Conservation (phyloP, 2,113 vertebrate species). For the Passer domesticus region DNA sequence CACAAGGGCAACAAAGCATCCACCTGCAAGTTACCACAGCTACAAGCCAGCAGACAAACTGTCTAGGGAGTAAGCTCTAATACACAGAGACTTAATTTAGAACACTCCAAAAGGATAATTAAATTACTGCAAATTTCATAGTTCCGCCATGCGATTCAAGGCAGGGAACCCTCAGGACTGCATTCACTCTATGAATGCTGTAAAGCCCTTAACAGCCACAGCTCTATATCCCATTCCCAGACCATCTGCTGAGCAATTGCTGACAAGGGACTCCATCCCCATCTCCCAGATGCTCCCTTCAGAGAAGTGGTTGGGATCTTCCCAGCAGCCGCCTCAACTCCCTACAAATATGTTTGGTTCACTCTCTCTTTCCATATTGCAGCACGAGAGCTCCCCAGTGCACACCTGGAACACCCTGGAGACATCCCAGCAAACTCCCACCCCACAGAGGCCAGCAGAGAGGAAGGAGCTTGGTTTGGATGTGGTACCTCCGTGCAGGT, state of each 20-base stretch:
- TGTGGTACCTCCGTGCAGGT: conserved; percentile 90
- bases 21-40: conserved; percentile 38
- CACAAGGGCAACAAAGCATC: not conserved
- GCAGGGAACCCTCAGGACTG: not conserved
- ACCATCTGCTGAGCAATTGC: not conserved
- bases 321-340: not conserved
- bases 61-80: not conserved
- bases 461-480: not conserved
- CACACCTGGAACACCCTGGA: rapidly evolving
- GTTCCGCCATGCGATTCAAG: not conserved
- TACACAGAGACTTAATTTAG: not conserved
- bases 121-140: not conserved
- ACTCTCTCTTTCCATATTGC: not conserved
- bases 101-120: not conserved
- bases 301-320: not conserved
- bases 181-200: not conserved
- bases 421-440: not conserved
- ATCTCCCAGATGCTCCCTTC: not conserved
- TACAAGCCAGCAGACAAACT: not conserved
- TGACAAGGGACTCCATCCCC: not conserved
- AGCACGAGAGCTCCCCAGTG: not conserved
- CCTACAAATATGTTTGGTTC: not conserved
- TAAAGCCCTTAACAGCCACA: not conserved
- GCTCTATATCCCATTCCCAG: not conserved
- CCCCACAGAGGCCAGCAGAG: not conserved